Percentiles rank a stretch among this genome's conserved stretches.
phyloP scores from a whole-genome alignment of 2,797 vertebrate genomes.

The Pseudocheirus occidentalis region DNA sequence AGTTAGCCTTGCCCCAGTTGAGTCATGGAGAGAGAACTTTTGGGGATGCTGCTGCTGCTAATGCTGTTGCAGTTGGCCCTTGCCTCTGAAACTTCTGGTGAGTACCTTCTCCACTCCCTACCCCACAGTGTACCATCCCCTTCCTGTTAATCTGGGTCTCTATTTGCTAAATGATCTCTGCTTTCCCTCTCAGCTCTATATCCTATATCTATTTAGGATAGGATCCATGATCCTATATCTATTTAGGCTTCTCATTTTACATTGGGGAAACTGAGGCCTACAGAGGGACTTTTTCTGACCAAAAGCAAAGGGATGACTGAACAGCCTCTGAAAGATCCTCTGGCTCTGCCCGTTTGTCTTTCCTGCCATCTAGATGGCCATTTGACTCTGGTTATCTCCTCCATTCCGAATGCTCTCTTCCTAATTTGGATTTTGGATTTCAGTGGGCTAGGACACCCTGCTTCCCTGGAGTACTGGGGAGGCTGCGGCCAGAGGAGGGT shows the following conservation, averaged over 20 bases:
- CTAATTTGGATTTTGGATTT: conserved; percentile 8
- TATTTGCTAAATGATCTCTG: background rate
- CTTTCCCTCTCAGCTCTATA: background rate
- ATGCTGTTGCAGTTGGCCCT: background rate
- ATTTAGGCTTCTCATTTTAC: background rate
- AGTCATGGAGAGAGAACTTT: background rate
- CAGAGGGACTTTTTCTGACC: background rate
- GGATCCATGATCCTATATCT: background rate
- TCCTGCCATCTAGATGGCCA: background rate
- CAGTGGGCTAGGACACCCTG: background rate
- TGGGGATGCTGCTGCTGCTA: conserved; percentile 22
- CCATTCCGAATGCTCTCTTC: background rate
- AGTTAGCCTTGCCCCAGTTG: background rate
- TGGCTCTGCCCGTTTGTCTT: background rate
- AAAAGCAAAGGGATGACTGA: background rate
- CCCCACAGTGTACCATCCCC: background rate
- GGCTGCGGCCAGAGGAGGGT: background rate
- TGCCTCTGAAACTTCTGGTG: conserved; percentile 20
- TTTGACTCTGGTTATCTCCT: background rate
- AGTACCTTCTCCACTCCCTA: conserved; percentile 26
- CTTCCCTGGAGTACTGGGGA: background rate
- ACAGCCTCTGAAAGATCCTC: background rate
- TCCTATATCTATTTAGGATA: background rate
- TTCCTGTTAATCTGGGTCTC: background rate
- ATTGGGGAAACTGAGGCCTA: background rate